Evolutionary conservation across 1,140 invertebrate genomes (phyloP).

Genomic region (Drosophila malerkotliana): DNA sequence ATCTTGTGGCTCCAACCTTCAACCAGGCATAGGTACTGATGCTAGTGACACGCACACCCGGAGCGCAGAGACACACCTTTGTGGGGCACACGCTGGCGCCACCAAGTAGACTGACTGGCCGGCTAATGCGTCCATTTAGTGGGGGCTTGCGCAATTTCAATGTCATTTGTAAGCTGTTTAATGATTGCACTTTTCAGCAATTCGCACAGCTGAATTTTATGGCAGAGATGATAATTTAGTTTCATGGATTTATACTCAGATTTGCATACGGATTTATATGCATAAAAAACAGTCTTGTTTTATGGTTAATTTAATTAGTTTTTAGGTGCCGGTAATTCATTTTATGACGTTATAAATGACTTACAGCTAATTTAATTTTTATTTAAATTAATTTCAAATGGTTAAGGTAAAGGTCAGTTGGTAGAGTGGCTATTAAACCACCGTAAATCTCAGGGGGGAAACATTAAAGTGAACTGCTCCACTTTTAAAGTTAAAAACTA

Average conservation of each 20-base stretch:
- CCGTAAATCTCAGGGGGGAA: not conserved
- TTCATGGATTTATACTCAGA: conserved; percentile 14
- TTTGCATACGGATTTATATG: conserved; percentile 12
- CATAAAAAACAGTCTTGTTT: conserved; percentile 21
- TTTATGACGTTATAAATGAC: conserved; percentile 25
- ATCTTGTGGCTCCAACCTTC: conserved; percentile 32
- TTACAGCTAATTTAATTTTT: conserved; percentile 29
- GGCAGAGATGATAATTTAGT: conserved; percentile 40
- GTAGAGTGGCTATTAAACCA: not conserved
- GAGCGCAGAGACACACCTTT: conserved; percentile 24
- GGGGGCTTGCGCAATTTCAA: conserved; percentile 63
- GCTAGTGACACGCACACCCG: conserved; percentile 27
- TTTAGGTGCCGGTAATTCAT: conserved; percentile 18
- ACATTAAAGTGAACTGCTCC: not conserved
- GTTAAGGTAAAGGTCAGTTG: conserved; percentile 7
- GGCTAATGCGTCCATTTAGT: conserved; percentile 59
- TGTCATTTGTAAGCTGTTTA: conserved; percentile 59
- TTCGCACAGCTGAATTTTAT: conserved; percentile 49
- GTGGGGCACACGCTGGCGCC: conserved; percentile 12
- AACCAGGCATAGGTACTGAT: conserved; percentile 13
- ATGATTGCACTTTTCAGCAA: conserved; percentile 57
- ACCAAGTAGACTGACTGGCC: conserved; percentile 25
- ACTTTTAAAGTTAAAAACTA: conserved; percentile 1
- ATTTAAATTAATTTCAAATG: conserved; percentile 28
- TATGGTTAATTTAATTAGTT: conserved; percentile 26